Evolutionary conservation across 2,113 vertebrate species (phyloP), one percentile per base, ranked within the genome.

Genomic region (Sinocyclocheilus maitianheensis): DNA sequence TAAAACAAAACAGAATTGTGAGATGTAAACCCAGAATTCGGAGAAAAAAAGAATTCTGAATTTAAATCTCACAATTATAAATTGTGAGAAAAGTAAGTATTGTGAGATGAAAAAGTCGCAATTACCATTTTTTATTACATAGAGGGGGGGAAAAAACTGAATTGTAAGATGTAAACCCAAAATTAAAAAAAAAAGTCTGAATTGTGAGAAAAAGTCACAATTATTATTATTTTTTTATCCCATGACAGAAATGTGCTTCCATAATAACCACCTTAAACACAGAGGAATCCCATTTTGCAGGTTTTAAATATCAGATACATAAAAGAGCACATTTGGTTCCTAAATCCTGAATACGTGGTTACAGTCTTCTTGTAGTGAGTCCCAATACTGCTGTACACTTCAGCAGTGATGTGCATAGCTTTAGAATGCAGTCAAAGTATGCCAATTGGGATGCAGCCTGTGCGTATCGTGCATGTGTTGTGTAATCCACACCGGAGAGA

Each of bases 401-500:
- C 10, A 13, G 14, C 7, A 51, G 37, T 43, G 20, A 62, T 43
- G 37, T 80, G 16, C 79, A 18, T 18, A 20, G 37, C 16, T 81
- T 81, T 18, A 65, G 79, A 67, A 43, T 46, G 22, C 40, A 65
- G 78, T 81, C n/a, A 2, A 81, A 81, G 60, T 46, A 81, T 30
- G n/a, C n/a, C n/a, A 48, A 67, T 48, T 26, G 60, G 24, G 60
- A 81, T 48, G 40, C 40, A 81, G 60, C 14, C 58, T 2, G 8
- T 80, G 77, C 8, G 77, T 30, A 20, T 20, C 51, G 77, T 40
- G 22, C n/a, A 43, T 62, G 22, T 63, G 81, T 82, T 82, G 63
- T 82, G 81, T 71, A 82, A 82, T 82, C 26, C 24, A 0, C 63
- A 69, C 43, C 51, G 9, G 81, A 69, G 63, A 82, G 80, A 34